A percentile compares a stretch with the other conserved stretches of the same genome.
Evolutionary conservation across 2,113 vertebrate species (phyloP).

Genomic region (Sebastes fasciatus): DNA sequence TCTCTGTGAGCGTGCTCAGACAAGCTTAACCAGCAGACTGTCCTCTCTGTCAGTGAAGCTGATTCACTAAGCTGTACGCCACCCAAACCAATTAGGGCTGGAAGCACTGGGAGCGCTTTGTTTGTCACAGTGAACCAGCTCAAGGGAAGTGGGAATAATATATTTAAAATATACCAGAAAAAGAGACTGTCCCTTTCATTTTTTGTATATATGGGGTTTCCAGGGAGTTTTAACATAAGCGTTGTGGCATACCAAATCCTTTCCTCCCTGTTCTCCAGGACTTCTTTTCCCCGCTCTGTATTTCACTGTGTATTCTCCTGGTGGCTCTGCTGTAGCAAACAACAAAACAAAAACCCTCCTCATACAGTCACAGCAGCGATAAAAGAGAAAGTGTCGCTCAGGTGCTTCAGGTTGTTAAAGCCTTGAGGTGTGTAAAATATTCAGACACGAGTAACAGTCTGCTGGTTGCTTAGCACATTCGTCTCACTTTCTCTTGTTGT

Average conservation of each 20-base stretch:
- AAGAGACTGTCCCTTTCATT: not conserved
- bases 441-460: not conserved
- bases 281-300: not conserved
- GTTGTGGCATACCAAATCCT: not conserved
- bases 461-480: not conserved
- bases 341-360: slow-evolving; percentile 8
- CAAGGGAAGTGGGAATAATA: slow-evolving; percentile 10
- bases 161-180: not conserved
- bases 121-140: slow-evolving; percentile 56
- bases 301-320: not conserved
- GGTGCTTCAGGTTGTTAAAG: not conserved
- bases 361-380: not conserved
- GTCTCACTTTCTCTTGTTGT: not conserved
- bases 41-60: slow-evolving; percentile 42
- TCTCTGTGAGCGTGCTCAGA: slow-evolving; percentile 43
- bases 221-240: not conserved
- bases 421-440: slow-evolving; percentile 21
- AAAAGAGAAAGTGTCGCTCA: not conserved
- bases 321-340: not conserved
- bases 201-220: not conserved
- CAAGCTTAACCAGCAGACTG: slow-evolving; percentile 49
- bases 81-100: slow-evolving; percentile 47
- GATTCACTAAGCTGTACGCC: slow-evolving; percentile 44
- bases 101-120: slow-evolving; percentile 31
- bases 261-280: not conserved